phyloP scores from a whole-genome alignment of 2,888 invertebrate species.

The Bombylius discolor region DNA sequence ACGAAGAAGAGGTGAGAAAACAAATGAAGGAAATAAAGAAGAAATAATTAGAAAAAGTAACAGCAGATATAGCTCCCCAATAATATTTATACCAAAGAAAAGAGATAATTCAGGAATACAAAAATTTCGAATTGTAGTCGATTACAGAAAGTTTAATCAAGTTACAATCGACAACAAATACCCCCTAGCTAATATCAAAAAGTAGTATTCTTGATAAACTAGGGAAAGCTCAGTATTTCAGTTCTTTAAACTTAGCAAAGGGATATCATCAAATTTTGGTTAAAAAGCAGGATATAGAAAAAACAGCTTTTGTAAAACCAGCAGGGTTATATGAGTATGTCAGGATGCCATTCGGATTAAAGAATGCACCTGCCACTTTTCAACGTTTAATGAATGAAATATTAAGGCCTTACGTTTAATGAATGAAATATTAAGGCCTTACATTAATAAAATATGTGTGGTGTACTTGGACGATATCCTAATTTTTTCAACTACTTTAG shows the following conservation, averaged over 20 bases:
- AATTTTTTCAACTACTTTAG: constrained; percentile 10
- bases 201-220: constrained; percentile 8
- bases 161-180: constrained; percentile 8
- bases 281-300: constrained; percentile 11
- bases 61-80: constrained; percentile 3
- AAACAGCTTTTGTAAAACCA: constrained; percentile 13
- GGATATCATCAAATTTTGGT: constrained; percentile 12
- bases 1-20: constrained; percentile 4
- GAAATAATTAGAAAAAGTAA: background rate
- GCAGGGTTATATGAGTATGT: constrained; percentile 12
- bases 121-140: constrained; percentile 10
- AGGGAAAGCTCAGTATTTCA: constrained; percentile 11
- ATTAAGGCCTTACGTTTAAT: constrained; percentile 5
- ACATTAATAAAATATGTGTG: constrained; percentile 9
- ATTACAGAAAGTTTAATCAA: constrained; percentile 8
- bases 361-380: constrained; percentile 10
- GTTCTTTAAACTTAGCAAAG: constrained; percentile 10
- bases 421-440: constrained; percentile 7
- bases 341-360: constrained; percentile 11
- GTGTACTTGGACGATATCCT: constrained; percentile 8
- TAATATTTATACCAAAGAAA: constrained; percentile 7
- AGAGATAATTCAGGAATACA: constrained; percentile 8
- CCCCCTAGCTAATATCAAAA: constrained; percentile 10
- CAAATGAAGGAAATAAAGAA: constrained; percentile 1
- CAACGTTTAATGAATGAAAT: constrained; percentile 9